Evolutionary conservation across 2,797 vertebrate species (phyloP).

Genomic region (Xyrichtys novacula): DNA sequence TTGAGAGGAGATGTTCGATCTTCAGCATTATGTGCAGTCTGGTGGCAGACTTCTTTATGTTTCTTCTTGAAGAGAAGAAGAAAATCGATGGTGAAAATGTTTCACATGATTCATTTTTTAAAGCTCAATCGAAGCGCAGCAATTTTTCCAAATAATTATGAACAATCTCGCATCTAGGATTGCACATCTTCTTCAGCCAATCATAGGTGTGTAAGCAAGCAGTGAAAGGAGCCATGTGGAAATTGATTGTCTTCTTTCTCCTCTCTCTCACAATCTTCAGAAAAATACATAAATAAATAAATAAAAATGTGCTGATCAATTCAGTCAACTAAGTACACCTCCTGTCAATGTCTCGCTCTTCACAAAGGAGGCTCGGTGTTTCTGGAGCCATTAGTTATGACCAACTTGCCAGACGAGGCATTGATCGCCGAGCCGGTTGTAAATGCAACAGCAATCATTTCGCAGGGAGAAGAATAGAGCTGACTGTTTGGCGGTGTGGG

Average conservation of each 20-base stretch:
- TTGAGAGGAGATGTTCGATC: conserved; percentile 87
- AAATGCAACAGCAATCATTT: conserved; percentile 82
- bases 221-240: conserved; percentile 71
- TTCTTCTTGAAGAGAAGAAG: conserved; percentile 81
- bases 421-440: conserved; percentile 79
- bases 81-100: conserved; percentile 90
- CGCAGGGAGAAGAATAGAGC: conserved; percentile 51
- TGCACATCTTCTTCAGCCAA: conserved; percentile 70
- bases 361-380: conserved; percentile 83
- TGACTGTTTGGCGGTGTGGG: conserved; percentile 30
- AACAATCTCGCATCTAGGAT: conserved; percentile 86
- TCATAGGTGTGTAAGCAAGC: conserved; percentile 69
- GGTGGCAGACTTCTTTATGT: conserved; percentile 85
- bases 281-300: conserved; percentile 81
- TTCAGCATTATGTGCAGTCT: conserved; percentile 80
- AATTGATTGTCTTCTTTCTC: conserved; percentile 81
- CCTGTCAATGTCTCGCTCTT: conserved; percentile 83
- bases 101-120: conserved; percentile 86
- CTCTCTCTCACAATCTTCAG: conserved; percentile 75
- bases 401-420: conserved; percentile 78
- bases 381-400: conserved; percentile 84
- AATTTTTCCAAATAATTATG: conserved; percentile 93
- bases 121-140: conserved; percentile 87
- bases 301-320: conserved; percentile 88
- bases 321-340: conserved; percentile 81